These are phyloP conservation scores for Dryobotodes eremita DNA, from an alignment of 2,888 invertebrate species.

Conservation along the genomic window DNA sequence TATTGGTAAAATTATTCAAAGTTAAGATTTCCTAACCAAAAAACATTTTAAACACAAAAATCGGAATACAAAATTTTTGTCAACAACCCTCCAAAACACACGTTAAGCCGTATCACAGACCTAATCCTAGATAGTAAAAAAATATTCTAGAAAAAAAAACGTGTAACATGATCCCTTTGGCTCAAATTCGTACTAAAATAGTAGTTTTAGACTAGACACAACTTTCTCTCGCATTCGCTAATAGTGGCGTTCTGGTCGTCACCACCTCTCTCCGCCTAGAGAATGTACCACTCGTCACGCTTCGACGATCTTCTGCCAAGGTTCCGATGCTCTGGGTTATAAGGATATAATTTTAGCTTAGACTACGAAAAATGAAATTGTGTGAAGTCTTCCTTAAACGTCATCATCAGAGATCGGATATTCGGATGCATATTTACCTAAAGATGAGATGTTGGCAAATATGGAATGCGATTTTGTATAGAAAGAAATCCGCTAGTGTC, in stretches of 20 bases:
- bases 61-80: not conserved
- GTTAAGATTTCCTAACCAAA: not conserved
- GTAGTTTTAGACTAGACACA: constrained; percentile 89
- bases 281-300: constrained; percentile 85
- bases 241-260: constrained; percentile 93
- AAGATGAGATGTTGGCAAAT: too few species aligned
- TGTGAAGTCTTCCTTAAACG: not conserved
- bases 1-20: not conserved
- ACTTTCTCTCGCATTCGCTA: constrained; percentile 93
- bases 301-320: constrained; percentile 84
- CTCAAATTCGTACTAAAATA: constrained; percentile 59
- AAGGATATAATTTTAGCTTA: not conserved
- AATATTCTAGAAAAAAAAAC: constrained; percentile 62
- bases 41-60: not conserved
- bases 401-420: not conserved
- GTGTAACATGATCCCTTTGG: constrained; percentile 65
- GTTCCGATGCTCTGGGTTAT: constrained; percentile 84
- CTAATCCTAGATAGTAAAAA: constrained; percentile 65
- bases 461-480: too few species aligned
- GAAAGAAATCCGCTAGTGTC: too few species aligned
- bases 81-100: constrained; percentile 20
- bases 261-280: constrained; percentile 92
- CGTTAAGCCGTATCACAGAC: constrained; percentile 57
- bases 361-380: not conserved
- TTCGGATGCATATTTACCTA: too few species aligned